A percentile compares a stretch with the other conserved stretches of the same genome.
These are phyloP conservation scores for Microchrysa polita DNA, from an alignment of 2,888 invertebrate genomes.

Conservation along the genomic window DNA sequence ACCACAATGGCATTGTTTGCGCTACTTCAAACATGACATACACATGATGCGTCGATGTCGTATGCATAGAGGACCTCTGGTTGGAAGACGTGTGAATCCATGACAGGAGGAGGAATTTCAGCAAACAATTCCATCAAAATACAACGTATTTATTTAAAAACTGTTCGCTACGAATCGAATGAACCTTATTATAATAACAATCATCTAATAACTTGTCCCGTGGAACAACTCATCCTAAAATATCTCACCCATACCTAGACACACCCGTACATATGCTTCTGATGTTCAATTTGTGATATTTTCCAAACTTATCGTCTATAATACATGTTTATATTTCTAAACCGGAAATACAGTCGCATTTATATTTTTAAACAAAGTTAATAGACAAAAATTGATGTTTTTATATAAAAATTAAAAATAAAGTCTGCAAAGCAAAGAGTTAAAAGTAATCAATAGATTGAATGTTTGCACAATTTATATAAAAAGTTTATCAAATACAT, in stretches of 20 bases:
- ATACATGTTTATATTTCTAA: background rate
- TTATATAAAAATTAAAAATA: no score
- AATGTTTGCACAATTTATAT: no score
- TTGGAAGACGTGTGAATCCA: constrained; percentile 37
- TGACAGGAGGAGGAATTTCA: background rate
- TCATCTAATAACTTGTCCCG: background rate
- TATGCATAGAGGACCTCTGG: constrained; percentile 69
- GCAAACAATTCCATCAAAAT: background rate
- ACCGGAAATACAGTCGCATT: background rate
- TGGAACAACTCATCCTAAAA: background rate
- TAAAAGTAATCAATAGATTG: no score
- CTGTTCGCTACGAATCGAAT: background rate
- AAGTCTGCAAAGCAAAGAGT: no score
- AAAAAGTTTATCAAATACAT: no score
- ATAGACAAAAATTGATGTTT: no score
- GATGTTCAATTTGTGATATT: constrained; percentile 38
- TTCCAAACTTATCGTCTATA: constrained; percentile 3
- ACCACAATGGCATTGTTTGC: constrained; percentile 86
- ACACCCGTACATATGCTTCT: background rate
- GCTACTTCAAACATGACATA: constrained; percentile 79
- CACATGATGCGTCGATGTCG: constrained; percentile 77
- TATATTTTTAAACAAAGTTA: background rate
- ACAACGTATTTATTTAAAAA: constrained; percentile 3
- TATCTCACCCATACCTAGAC: no score
- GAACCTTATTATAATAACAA: background rate